Evolutionary conservation across 2,797 vertebrate genomes (phyloP).

Genomic region (Xiphorhynchus erythropygius): DNA sequence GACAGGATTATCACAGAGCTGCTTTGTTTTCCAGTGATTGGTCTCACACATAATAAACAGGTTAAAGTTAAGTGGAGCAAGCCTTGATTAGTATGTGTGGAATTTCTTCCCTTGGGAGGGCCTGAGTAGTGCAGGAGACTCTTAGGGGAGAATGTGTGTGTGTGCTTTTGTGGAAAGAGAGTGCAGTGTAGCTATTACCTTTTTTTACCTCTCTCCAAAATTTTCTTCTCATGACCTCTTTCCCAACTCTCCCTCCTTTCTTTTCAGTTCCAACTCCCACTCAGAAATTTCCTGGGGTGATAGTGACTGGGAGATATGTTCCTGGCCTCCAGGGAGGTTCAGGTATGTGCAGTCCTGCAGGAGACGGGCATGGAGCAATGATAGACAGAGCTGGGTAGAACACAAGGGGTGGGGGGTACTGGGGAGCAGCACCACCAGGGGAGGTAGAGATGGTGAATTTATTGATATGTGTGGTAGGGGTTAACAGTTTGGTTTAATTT

Average conservation of each 20-base stretch:
- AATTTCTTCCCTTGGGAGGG: slow-evolving; percentile 10
- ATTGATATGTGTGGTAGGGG: neutral
- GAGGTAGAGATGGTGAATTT: neutral
- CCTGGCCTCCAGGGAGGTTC: no score
- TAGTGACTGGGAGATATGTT: accelerated
- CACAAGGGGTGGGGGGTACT: neutral
- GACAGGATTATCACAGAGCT: slow-evolving; percentile 15
- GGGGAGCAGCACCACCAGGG: neutral
- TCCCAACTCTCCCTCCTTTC: neutral
- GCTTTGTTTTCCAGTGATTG: slow-evolving; percentile 27
- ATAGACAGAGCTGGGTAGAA: neutral
- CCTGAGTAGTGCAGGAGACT: neutral
- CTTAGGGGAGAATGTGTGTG: neutral
- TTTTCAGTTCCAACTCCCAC: neutral
- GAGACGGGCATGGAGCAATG: neutral
- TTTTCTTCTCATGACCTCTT: neutral
- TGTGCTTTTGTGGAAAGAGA: neutral
- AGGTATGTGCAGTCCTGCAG: neutral
- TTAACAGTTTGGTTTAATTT: neutral
- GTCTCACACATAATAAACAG: slow-evolving; percentile 20
- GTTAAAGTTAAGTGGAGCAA: slow-evolving; percentile 35
- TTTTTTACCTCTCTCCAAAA: neutral
- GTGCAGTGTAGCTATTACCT: neutral
- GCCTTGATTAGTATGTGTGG: neutral
- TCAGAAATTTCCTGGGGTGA: neutral